phyloP scores from a whole-genome alignment of 2,113 vertebrate species.

The Lates calcarifer region DNA sequence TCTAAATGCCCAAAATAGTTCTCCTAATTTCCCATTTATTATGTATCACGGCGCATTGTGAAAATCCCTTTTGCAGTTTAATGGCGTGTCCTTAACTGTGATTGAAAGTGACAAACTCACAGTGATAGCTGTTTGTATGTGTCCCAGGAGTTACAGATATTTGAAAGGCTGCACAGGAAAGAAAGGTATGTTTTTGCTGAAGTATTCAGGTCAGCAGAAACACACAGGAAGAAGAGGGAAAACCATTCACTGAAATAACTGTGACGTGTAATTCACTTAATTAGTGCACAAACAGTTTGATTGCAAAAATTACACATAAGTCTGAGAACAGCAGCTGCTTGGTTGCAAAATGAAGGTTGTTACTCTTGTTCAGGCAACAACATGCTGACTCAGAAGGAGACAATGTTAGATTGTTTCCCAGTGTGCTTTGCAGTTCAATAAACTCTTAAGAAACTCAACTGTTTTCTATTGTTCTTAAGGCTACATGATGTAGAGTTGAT shows the following conservation, averaged over 20 bases:
- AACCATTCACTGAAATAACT: neutral
- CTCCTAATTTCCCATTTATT: neutral
- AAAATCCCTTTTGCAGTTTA: neutral
- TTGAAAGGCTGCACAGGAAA: neutral
- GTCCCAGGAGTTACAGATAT: neutral
- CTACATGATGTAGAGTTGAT: neutral
- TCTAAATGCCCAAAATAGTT: neutral
- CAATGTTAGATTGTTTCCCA: neutral
- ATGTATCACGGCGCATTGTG: neutral
- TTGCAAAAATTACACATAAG: neutral
- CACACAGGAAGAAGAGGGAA: neutral
- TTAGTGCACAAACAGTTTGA: neutral
- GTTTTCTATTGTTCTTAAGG: neutral
- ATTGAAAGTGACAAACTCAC: neutral
- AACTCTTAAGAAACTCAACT: neutral
- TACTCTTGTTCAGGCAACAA: neutral
- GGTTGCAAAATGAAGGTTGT: neutral
- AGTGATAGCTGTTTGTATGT: neutral
- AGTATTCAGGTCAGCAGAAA: conserved; percentile 6
- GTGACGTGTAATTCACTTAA: neutral
- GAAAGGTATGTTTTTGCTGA: neutral
- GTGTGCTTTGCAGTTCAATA: neutral
- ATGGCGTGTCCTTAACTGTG: neutral
- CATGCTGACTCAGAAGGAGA: neutral
- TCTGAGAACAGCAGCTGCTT: neutral